A percentile compares a stretch with the other conserved stretches of the same genome.
Conservation (phyloP, 2,797 vertebrate species). For the Oryzias dopingdopingensis region DNA sequence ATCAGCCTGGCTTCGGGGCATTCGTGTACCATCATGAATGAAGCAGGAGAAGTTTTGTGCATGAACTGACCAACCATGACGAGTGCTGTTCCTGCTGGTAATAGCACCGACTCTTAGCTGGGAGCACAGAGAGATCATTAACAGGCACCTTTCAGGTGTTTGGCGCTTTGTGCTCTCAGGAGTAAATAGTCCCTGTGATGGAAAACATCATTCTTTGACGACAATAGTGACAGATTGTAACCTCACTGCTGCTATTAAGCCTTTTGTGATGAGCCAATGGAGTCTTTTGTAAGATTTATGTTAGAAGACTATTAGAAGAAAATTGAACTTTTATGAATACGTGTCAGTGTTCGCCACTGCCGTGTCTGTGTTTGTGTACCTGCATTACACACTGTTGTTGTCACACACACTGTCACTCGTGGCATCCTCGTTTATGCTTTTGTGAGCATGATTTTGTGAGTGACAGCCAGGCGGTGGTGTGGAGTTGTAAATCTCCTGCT, state of each 20-base stretch:
- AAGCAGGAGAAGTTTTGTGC: background rate
- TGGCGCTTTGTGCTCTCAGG: constrained; percentile 6
- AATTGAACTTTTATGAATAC: constrained; percentile 46
- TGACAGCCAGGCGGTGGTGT: constrained; percentile 69
- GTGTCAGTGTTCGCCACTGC: constrained; percentile 45
- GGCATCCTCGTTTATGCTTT: constrained; percentile 32
- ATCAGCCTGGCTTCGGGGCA: too few relatives aligned
- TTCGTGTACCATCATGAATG: background rate
- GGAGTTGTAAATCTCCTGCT: constrained; percentile 70
- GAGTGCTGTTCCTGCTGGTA: background rate
- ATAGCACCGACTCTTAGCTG: background rate
- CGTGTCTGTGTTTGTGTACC: constrained; percentile 14
- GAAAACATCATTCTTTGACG: constrained; percentile 23
- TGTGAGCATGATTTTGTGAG: constrained; percentile 51
- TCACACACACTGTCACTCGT: constrained; percentile 24
- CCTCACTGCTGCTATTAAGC: constrained; percentile 36
- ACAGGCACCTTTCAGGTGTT: constrained; percentile 8
- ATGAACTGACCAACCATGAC: background rate
- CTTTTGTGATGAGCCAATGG: constrained; percentile 46
- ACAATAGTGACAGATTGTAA: constrained; percentile 34
- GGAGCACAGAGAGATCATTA: constrained; percentile 17
- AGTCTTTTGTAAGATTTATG: constrained; percentile 53
- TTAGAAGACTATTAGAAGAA: constrained; percentile 42
- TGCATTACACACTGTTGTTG: constrained; percentile 16
- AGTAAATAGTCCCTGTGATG: constrained; percentile 33